Evolutionary conservation across 2,888 invertebrate genomes (phyloP).

Genomic region (Eupithecia subfuscata): DNA sequence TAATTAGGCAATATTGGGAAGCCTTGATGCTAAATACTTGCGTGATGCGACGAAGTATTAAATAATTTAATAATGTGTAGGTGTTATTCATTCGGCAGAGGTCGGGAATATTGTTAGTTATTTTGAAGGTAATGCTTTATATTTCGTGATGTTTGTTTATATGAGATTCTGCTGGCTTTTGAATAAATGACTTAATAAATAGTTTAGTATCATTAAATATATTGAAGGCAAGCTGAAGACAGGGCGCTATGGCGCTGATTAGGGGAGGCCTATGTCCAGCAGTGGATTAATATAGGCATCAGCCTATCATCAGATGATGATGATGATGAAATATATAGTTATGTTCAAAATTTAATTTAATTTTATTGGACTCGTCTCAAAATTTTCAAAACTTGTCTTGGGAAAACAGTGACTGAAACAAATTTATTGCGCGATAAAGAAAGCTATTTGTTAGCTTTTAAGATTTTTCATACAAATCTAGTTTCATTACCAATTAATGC

Average conservation of each 20-base stretch:
- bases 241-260: too few species aligned
- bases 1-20: slow-evolving; percentile 75
- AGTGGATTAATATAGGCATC: too few species aligned
- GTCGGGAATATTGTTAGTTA: slow-evolving; percentile 23
- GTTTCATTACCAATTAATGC: not conserved
- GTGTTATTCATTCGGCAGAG: slow-evolving; percentile 25
- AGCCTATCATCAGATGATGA: too few species aligned
- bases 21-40: slow-evolving; percentile 59
- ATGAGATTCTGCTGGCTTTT: not conserved
- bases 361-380: not conserved
- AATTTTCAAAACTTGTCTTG: not conserved
- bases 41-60: slow-evolving; percentile 45
- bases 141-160: not conserved
- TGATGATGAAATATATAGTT: too few species aligned
- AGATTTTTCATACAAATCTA: not conserved
- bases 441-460: not conserved
- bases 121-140: slow-evolving; percentile 21
- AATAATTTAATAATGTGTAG: slow-evolving; percentile 40
- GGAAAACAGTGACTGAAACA: not conserved
- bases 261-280: too few species aligned
- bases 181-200: not conserved
- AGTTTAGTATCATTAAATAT: too few species aligned
- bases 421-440: not conserved
- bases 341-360: not conserved
- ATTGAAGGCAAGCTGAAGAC: too few species aligned